These are phyloP conservation scores for Arctia plantaginis DNA, from an alignment of 2,888 invertebrate species.

Conservation along the genomic window DNA sequence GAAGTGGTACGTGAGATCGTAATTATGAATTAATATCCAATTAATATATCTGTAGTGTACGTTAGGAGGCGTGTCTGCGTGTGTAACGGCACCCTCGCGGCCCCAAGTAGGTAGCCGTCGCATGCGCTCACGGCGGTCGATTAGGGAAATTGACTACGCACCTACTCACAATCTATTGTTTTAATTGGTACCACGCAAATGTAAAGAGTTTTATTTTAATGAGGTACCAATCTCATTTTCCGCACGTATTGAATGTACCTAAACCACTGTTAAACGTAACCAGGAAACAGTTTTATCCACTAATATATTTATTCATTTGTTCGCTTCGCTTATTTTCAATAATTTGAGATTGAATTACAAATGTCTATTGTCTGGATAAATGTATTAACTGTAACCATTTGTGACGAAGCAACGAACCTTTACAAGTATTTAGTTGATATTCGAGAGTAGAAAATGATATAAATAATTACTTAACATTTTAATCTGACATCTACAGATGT, in stretches of 20 bases:
- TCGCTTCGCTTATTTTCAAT: constrained; percentile 24
- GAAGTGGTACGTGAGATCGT: constrained; percentile 26
- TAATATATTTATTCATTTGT: constrained; percentile 23
- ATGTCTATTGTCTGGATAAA: background rate
- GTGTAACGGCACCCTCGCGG: constrained; percentile 76
- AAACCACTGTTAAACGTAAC: constrained; percentile 35
- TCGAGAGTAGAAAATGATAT: background rate
- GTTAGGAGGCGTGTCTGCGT: constrained; percentile 74
- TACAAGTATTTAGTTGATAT: background rate
- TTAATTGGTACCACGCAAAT: constrained; percentile 62
- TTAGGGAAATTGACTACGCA: constrained; percentile 75
- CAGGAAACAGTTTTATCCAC: constrained; percentile 43
- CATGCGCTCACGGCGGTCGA: constrained; percentile 64
- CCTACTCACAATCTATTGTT: constrained; percentile 65
- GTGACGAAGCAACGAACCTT: background rate
- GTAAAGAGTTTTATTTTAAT: constrained; percentile 56
- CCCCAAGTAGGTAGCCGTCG: constrained; percentile 74
- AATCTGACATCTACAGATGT: background rate
- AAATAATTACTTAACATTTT: background rate
- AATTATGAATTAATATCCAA: constrained; percentile 38
- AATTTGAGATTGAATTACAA: background rate
- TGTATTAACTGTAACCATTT: background rate
- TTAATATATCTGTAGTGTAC: constrained; percentile 49
- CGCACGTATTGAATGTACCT: constrained; percentile 38
- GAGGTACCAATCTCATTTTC: constrained; percentile 56